phyloP scores from a whole-genome alignment of 2,113 vertebrate species.

The Megaceryle maxima region DNA sequence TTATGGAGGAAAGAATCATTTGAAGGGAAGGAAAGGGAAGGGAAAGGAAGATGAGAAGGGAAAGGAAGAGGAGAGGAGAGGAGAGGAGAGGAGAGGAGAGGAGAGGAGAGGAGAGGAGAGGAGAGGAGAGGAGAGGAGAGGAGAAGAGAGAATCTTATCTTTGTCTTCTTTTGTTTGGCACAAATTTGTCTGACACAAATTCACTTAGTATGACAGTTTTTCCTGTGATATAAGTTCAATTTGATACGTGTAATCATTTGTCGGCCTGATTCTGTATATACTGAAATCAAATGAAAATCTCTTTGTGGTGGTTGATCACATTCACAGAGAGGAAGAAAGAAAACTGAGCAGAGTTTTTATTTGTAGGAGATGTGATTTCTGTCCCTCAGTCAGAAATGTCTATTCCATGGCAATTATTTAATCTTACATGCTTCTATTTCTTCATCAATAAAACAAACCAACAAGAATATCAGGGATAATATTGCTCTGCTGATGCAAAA shows the following conservation, averaged over 20 bases:
- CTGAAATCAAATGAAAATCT: slow-evolving; percentile 10
- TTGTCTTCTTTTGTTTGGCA: neutral
- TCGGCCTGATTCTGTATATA: neutral
- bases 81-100: neutral
- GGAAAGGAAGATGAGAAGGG: no score
- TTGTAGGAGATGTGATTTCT: neutral
- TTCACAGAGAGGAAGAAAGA: neutral
- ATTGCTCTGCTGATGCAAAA: neutral
- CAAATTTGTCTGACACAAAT: neutral
- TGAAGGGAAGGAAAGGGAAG: no score
- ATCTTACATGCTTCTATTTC: neutral
- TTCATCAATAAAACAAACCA: neutral
- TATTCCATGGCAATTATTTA: neutral
- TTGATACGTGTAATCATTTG: neutral
- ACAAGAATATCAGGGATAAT: neutral
- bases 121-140: no score
- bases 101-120: neutral
- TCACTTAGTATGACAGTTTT: neutral
- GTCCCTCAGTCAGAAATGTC: neutral
- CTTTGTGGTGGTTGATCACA: neutral
- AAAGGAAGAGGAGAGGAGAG: neutral
- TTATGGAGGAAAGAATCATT: neutral
- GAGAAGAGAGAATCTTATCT: neutral
- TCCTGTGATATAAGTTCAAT: neutral
- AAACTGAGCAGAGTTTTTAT: neutral